Evolutionary conservation across 92 coral and sea anemone genomes (phyloP).

Genomic region (Siderastrea siderea): DNA sequence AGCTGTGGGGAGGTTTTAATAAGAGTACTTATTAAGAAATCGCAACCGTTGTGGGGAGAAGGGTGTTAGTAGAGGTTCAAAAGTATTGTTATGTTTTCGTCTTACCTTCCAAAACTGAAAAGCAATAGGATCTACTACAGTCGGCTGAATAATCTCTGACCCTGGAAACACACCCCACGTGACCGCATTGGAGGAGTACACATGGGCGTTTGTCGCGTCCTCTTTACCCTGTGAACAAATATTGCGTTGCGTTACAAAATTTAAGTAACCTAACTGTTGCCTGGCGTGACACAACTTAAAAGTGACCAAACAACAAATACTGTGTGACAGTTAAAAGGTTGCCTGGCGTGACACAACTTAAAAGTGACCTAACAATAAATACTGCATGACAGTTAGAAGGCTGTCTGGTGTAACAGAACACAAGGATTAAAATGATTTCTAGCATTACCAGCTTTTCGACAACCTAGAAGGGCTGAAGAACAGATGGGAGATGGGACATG

Average conservation of each 20-base stretch:
- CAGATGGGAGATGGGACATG: too few relatives aligned
- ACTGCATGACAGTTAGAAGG: not conserved
- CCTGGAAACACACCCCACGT: conserved; percentile 95
- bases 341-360: not conserved
- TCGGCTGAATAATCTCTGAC: conserved; percentile 85
- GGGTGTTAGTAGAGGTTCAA: too few relatives aligned
- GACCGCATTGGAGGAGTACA: conserved; percentile 79
- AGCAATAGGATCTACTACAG: conserved; percentile 88
- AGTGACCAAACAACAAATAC: too few relatives aligned
- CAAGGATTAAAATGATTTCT: too few relatives aligned
- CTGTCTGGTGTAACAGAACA: too few relatives aligned
- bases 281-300: not conserved
- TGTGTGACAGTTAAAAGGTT: not conserved
- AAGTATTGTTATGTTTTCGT: too few relatives aligned
- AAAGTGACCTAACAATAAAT: too few relatives aligned
- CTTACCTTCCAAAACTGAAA: conserved; percentile 89
- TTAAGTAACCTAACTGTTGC: not conserved
- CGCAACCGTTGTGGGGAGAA: too few relatives aligned
- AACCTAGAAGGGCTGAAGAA: too few relatives aligned
- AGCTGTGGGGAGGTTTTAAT: too few relatives aligned
- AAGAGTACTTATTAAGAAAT: too few relatives aligned
- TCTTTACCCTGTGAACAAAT: conserved; percentile 70
- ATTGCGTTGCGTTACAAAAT: not conserved
- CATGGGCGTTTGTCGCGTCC: conserved; percentile 79
- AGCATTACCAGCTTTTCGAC: too few relatives aligned